These are phyloP conservation scores for Glaucomys volans DNA, from an alignment of 2,113 vertebrate genomes.

Conservation along the genomic window DNA sequence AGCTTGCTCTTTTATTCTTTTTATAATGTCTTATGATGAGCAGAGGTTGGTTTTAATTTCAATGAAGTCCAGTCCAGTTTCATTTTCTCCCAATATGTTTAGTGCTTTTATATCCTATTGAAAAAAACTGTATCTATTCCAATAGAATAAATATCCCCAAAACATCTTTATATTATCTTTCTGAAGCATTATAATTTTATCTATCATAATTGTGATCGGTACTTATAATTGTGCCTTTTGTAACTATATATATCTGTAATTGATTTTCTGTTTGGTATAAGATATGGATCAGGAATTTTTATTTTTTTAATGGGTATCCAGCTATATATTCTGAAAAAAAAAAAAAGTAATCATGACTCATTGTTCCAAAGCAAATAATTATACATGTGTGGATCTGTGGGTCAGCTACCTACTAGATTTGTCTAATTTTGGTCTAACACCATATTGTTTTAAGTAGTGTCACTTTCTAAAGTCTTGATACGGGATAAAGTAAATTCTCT, in stretches of 20 bases:
- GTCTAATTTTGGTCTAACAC: neutral
- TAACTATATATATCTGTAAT: neutral
- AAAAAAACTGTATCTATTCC: neutral
- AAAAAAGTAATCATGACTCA: neutral
- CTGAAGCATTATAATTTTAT: neutral
- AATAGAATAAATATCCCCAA: neutral
- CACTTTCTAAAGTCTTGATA: neutral
- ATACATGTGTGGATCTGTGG: fast-evolving
- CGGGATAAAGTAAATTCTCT: neutral
- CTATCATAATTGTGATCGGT: neutral
- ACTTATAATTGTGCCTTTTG: neutral
- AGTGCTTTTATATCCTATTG: neutral
- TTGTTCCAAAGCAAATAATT: neutral
- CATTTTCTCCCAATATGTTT: neutral
- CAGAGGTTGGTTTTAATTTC: conserved; percentile 34
- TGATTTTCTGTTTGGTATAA: neutral
- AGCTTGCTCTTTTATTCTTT: neutral
- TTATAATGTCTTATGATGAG: neutral
- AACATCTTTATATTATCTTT: neutral
- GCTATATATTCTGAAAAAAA: neutral
- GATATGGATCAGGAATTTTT: neutral
- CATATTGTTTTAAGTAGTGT: neutral
- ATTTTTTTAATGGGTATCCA: no score
- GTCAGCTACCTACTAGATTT: neutral
- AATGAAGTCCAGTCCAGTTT: neutral